Conservation (phyloP, 2,113 vertebrate species). For the Laticauda laticaudata region DNA sequence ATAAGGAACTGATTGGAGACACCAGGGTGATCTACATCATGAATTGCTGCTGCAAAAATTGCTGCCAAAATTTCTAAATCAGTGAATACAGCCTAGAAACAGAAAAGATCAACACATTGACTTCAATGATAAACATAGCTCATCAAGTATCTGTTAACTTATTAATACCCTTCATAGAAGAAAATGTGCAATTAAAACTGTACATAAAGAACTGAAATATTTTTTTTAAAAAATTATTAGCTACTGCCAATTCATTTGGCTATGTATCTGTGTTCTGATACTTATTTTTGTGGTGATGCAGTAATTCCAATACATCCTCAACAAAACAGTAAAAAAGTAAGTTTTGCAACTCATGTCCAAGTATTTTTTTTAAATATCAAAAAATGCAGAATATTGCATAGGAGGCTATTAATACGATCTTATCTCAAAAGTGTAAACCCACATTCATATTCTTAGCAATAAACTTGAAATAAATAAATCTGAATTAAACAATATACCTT, state of each 20-base stretch:
- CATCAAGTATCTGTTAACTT: background rate
- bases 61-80: slow-evolving; percentile 96
- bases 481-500: background rate
- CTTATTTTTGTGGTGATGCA: background rate
- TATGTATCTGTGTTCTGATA: background rate
- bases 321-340: background rate
- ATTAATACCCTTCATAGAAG: background rate
- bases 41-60: slow-evolving; percentile 96
- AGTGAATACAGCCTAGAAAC: slow-evolving; percentile 91
- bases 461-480: background rate
- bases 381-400: background rate
- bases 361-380: background rate
- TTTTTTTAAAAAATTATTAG: background rate
- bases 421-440: background rate
- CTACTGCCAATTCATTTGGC: background rate
- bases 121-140: background rate
- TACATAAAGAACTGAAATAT: background rate
- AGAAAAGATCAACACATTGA: slow-evolving; percentile 6
- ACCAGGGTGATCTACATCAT: slow-evolving; percentile 97
- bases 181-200: background rate
- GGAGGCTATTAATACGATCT: background rate
- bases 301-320: background rate
- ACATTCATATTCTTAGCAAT: background rate
- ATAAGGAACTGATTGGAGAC: slow-evolving; percentile 99
- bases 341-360: background rate